Percentiles rank a stretch among this genome's conserved stretches.
Conservation (phyloP, 2,888 invertebrate genomes). For the Acrocyrtus sp. region DNA sequence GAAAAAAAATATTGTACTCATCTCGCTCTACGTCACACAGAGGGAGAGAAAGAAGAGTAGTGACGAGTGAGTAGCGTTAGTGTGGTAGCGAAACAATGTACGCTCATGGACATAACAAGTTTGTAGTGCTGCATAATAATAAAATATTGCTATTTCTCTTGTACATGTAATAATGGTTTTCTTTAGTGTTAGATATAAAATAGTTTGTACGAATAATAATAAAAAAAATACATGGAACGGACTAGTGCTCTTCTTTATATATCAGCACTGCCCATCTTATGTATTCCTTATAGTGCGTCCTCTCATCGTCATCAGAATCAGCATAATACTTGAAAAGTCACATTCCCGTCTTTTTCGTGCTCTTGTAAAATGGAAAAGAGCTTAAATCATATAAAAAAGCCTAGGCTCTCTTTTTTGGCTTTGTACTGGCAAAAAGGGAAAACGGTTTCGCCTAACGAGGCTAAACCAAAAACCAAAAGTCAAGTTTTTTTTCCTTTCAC, state of each 20-base stretch:
- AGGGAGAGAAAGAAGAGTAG: neutral
- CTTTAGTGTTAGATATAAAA: too few relatives aligned
- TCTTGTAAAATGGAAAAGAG: neutral
- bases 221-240: neutral
- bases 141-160: neutral
- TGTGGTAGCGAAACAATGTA: neutral
- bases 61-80: slow-evolving; percentile 7
- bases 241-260: neutral
- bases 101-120: neutral
- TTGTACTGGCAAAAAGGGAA: neutral
- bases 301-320: neutral
- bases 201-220: too few relatives aligned
- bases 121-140: slow-evolving; percentile 6
- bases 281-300: too few relatives aligned
- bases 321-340: slow-evolving; percentile 23
- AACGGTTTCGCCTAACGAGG: neutral
- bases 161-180: neutral
- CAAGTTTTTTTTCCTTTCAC: slow-evolving; percentile 47
- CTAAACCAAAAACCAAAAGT: slow-evolving; percentile 3
- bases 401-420: too few relatives aligned
- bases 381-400: neutral
- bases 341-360: neutral
- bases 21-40: slow-evolving; percentile 20
- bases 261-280: neutral
- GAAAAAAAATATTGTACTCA: too few relatives aligned